Conservation (phyloP, 2,113 vertebrate genomes). For the Ameiurus melas region DNA sequence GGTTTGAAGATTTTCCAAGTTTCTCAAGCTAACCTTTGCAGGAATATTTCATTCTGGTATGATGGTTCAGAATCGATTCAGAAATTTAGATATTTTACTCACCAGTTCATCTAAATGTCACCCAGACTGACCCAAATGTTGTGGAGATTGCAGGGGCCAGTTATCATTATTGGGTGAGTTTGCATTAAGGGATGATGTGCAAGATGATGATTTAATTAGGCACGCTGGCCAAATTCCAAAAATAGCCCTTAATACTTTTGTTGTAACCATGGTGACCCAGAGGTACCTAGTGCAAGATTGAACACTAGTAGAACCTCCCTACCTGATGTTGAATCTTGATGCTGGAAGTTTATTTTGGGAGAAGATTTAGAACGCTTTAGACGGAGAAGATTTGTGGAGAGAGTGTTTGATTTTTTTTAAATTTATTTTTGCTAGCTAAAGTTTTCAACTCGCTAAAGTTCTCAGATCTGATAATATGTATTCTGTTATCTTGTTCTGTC, state of each 20-base stretch:
- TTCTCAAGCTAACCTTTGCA: slow-evolving; percentile 2
- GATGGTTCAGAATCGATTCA: not conserved
- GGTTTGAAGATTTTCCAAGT: slow-evolving; percentile 3
- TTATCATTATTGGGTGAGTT: not conserved
- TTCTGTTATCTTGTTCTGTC: too few relatives aligned
- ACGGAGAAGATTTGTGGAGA: too few relatives aligned
- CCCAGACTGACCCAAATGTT: not conserved
- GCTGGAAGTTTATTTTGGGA: not conserved
- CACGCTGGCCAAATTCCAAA: not conserved
- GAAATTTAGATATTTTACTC: not conserved
- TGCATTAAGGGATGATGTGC: not conserved
- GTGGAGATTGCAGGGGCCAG: not conserved
- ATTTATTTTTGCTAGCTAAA: too few relatives aligned
- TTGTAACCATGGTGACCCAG: not conserved
- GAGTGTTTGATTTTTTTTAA: too few relatives aligned
- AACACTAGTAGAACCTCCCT: not conserved
- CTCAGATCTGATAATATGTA: too few relatives aligned
- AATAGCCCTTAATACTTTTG: not conserved
- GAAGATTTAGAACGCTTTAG: too few relatives aligned
- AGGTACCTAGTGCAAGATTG: not conserved
- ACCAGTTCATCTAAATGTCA: not conserved
- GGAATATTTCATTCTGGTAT: not conserved
- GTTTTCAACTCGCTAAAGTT: too few relatives aligned
- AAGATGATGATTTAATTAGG: not conserved
- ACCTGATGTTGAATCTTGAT: not conserved